Conservation (phyloP, 2,888 invertebrate genomes). For the Erynnis tages region DNA sequence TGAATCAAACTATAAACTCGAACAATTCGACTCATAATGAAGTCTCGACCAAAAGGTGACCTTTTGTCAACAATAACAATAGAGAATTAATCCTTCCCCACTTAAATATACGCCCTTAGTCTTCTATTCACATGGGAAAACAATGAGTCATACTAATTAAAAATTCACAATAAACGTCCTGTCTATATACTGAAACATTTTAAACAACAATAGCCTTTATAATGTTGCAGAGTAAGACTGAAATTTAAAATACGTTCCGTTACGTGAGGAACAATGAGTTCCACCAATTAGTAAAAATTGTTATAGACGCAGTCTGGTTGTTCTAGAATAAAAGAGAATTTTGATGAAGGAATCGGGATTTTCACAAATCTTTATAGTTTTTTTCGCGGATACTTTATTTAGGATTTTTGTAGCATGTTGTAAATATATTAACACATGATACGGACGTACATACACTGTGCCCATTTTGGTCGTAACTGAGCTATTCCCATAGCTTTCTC, state of each 20-base stretch:
- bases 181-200: slow-evolving; percentile 1
- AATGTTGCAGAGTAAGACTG: background rate
- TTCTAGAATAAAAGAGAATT: background rate
- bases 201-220: background rate
- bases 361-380: too few relatives aligned
- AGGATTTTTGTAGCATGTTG: too few relatives aligned
- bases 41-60: slow-evolving; percentile 3
- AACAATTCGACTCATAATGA: slow-evolving; percentile 2
- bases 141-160: slow-evolving; percentile 47
- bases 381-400: too few relatives aligned
- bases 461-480: too few relatives aligned
- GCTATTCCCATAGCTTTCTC: too few relatives aligned
- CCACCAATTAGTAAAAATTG: slow-evolving; percentile 6
- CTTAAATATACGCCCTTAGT: slow-evolving; percentile 15
- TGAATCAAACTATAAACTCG: background rate
- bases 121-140: slow-evolving; percentile 38
- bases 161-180: slow-evolving; percentile 43
- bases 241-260: background rate
- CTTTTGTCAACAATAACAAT: slow-evolving; percentile 24
- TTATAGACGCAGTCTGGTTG: background rate
- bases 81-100: slow-evolving; percentile 18
- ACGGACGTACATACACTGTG: too few relatives aligned
- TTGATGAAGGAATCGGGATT: too few relatives aligned
- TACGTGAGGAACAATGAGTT: background rate
- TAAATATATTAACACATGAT: too few relatives aligned